Evolutionary conservation across 2,113 vertebrate species (phyloP).

Genomic region (Trichechus manatus): DNA sequence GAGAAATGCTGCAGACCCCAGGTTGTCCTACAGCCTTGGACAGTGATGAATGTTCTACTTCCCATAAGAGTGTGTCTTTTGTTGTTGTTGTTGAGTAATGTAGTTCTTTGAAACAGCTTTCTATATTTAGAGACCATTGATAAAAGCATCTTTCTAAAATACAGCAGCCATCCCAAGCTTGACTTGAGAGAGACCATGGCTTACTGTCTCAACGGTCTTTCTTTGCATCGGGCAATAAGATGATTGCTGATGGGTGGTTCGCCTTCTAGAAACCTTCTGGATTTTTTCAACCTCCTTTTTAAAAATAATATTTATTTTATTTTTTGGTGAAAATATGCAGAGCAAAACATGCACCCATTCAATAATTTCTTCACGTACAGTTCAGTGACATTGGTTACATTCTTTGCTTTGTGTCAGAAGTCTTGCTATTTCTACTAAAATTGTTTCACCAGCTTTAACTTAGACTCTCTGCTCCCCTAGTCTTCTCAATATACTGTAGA

Average conservation of each 20-base stretch:
- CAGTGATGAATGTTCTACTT: not conserved
- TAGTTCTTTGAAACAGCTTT: not conserved
- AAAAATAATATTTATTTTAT: too few relatives aligned
- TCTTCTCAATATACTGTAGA: too few relatives aligned
- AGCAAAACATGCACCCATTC: too few relatives aligned
- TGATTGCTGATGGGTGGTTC: not conserved
- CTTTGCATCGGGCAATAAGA: not conserved
- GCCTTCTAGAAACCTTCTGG: not conserved
- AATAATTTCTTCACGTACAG: too few relatives aligned
- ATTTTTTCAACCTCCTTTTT: not conserved
- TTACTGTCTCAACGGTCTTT: not conserved
- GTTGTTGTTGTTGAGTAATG: not conserved
- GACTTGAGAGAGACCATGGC: not conserved
- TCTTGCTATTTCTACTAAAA: too few relatives aligned
- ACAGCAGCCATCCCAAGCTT: not conserved
- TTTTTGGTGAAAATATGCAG: too few relatives aligned
- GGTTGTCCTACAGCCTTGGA: not conserved
- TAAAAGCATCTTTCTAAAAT: not conserved
- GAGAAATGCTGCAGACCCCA: not conserved
- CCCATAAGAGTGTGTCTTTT: not conserved
- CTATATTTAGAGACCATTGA: not conserved
- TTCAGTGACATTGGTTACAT: too few relatives aligned
- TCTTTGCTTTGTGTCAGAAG: too few relatives aligned
- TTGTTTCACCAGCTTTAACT: too few relatives aligned
- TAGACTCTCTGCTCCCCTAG: too few relatives aligned